A percentile compares a stretch with the other conserved stretches of the same genome.
Evolutionary conservation across 2,113 vertebrate genomes (phyloP).

Genomic region (Mormoops blainvillei): DNA sequence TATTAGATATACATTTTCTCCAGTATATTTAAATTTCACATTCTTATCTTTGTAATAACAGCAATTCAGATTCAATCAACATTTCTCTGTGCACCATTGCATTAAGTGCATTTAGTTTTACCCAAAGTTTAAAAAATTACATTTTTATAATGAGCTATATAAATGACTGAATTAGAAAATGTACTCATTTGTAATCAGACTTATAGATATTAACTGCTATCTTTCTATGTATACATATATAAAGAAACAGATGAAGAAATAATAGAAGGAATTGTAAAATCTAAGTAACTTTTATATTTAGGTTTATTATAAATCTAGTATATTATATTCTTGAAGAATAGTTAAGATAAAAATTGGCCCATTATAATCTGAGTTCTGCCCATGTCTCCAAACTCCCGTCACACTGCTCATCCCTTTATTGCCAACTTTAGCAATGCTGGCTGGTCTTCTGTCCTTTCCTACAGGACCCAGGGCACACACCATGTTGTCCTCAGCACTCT

Average conservation of each 20-base stretch:
- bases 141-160: neutral
- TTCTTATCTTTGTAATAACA: neutral
- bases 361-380: neutral
- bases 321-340: neutral
- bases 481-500: neutral
- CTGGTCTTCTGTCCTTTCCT: neutral
- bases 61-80: neutral
- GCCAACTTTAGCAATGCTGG: neutral
- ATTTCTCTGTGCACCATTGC: neutral
- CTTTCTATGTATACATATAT: neutral
- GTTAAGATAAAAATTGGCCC: neutral
- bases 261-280: neutral
- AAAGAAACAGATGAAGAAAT: neutral
- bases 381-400: neutral
- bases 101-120: neutral
- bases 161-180: neutral
- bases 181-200: neutral
- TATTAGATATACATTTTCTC: neutral
- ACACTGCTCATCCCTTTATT: neutral
- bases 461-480: accelerated
- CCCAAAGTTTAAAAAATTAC: neutral
- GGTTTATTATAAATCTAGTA: neutral
- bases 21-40: neutral
- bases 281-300: neutral
- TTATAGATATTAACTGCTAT: neutral